Base-by-base conservation (phyloP, 2,888 invertebrate genomes). In the Exocentrus adspersus region DNA sequence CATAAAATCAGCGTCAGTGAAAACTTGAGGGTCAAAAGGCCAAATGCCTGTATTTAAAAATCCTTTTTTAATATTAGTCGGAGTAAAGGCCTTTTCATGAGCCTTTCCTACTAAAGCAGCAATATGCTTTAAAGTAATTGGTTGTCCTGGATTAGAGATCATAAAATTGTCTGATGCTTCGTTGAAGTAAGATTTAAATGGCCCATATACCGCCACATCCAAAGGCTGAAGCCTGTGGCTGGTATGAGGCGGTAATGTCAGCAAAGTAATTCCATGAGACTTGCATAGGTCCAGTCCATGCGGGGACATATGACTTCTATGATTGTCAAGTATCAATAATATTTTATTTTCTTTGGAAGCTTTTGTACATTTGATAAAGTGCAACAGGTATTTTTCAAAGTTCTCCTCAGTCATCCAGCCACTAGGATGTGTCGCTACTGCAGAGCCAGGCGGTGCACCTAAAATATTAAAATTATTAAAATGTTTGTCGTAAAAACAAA, bases 191-290 rank as follows among this genome's bases (percentile, higher is more conserved):
- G 70, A 67, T 58, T 83, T 82, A 42, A 83, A 79, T 14, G 81
- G 81, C 7, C 78, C 79, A 70, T 76, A 80, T 2, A 82, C 73
- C 12, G 78, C 74, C 5, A 80, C 74, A 69, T 83, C 80, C 17
- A 83, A 69, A 7, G 82, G 82, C 72, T 84, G 83, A 53, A 84
- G 46, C 65, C 80, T 81, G 57, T 79, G 80, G 5, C 79, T 75
- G 58, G 78, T 77, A 69, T 83, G 81, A 12, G 81, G 82, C n/a
- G 78, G 80, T 43, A 81, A 74, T 9, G 20, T 45, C 4, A 45
- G 4, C 5, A 21, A 5, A 10, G 6, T 12, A 4, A 45, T 17
- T 20, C 45, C 45, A n/a, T 45, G 20, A 4, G 10, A 5, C 21
- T 20, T 45, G 5, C 20, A n/a, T 4, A 20, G n/a, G 12, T 20